Conservation (phyloP, 2,797 vertebrate genomes). For the Alectoris magna region DNA sequence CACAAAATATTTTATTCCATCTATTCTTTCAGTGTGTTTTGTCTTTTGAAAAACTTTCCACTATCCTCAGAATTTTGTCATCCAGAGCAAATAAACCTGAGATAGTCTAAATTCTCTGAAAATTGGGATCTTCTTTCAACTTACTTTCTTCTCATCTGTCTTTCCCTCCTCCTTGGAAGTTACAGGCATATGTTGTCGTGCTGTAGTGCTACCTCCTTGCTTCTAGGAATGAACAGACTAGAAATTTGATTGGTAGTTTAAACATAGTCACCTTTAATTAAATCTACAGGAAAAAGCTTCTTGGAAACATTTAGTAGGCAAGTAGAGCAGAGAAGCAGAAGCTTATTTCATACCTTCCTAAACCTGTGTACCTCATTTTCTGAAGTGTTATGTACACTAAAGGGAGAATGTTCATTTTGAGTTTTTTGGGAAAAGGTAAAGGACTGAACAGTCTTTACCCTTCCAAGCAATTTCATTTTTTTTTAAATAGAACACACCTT, state of each 20-base stretch:
- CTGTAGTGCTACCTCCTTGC: not conserved
- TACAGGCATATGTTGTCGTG: not conserved
- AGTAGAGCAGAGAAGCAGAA: not conserved
- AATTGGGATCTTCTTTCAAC: not conserved
- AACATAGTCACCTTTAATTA: not conserved
- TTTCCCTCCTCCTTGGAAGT: not conserved
- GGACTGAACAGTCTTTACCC: not conserved
- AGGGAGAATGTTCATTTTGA: not conserved
- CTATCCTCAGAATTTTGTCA: not conserved
- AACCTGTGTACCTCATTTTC: not conserved
- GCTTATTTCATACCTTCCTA: not conserved
- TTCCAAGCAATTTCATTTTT: constrained; percentile 9
- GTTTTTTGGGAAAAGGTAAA: not conserved
- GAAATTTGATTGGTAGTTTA: not conserved
- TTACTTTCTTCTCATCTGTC: not conserved
- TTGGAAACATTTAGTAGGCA: not conserved
- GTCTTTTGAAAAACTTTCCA: not conserved
- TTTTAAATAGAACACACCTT: not conserved
- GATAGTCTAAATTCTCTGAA: not conserved
- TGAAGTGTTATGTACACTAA: not conserved
- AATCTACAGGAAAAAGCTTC: not conserved
- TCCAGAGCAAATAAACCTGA: not conserved
- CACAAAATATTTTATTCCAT: not conserved
- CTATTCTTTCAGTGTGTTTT: not conserved
- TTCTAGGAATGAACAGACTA: not conserved